Evolutionary conservation across 1,140 invertebrate species (phyloP), one percentile per base, ranked within the genome.

Genomic region (Drosophila littoralis): DNA sequence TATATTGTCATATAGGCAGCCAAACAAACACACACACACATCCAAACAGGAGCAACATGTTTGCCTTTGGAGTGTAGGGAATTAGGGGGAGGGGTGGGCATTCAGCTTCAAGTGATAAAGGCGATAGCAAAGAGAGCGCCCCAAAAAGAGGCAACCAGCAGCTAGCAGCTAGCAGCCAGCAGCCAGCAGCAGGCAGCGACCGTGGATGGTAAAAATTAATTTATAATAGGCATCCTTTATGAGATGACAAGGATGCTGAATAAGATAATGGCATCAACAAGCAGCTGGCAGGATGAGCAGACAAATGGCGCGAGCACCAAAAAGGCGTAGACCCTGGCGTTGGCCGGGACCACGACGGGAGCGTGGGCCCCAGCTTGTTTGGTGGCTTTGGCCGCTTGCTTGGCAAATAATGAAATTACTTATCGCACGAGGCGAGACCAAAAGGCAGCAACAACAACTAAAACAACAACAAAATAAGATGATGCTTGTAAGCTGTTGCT

Each of bases 201-300:
- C 73, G 68, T 55, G 74, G 86, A 81, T 86, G 82, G 82, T 78
- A 90, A 78, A 90, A 90, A 90, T 90, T 90, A 90, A 90, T 90
- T 90, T 90, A 91, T 90, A 90, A 90, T 90, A 90, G 82, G 86
- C 88, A 91, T 90, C 86, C 86, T 90, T 89, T 89, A 89, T 76
- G 81, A 89, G 84, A 89, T 89, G 84, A 89, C 84, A 89, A 89
- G 84, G 84, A 82, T 79, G 84, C 84, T 84, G 84, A 89, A 79
- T 84, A 84, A 89, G 84, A 89, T 89, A 89, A 89, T 89, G 84
- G 84, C 84, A 89, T 89, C 84, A 89, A 85, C 81, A 77, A 78
- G 81, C 76, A 64, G 66, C 60, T 59, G 52, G 75, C 51, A 43
- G 72, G 59, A 70, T 63, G 66, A 67, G 65, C 69, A 75, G 73